Conservation (phyloP, 2,797 vertebrate species). For the Linurgus olivaceus region DNA sequence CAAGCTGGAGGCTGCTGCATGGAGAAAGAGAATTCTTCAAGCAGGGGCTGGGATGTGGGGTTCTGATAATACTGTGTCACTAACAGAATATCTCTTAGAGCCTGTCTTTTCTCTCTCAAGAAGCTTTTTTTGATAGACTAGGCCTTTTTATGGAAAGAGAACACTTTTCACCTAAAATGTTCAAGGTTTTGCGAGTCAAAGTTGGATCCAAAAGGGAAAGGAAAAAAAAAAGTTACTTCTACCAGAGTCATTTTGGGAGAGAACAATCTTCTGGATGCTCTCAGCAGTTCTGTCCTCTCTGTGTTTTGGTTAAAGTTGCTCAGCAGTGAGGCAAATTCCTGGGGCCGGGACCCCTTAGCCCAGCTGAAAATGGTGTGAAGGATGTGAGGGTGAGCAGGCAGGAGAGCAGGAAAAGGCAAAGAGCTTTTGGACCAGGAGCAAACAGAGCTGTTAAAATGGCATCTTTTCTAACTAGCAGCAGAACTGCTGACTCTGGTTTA, state of each 20-base stretch:
- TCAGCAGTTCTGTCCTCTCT: neutral
- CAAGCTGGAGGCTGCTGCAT: neutral
- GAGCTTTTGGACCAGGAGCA: neutral
- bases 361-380: neutral
- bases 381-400: neutral
- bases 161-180: neutral
- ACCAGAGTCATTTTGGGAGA: neutral
- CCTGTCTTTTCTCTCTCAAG: neutral
- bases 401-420: neutral
- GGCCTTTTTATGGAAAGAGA: neutral
- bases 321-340: neutral
- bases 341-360: neutral
- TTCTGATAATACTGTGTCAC: neutral
- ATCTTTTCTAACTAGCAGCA: neutral
- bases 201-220: neutral
- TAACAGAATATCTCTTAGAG: neutral
- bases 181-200: neutral
- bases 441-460: neutral
- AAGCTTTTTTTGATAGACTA: neutral
- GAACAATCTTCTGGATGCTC: neutral
- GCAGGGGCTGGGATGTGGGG: too few relatives aligned
- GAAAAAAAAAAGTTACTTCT: neutral
- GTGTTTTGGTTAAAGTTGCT: neutral
- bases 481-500: neutral
- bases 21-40: neutral